Evolutionary conservation across 92 coral and sea anemone genomes (phyloP), one percentile per base, ranked within the genome.

Genomic region (Epizoanthus ramosus): DNA sequence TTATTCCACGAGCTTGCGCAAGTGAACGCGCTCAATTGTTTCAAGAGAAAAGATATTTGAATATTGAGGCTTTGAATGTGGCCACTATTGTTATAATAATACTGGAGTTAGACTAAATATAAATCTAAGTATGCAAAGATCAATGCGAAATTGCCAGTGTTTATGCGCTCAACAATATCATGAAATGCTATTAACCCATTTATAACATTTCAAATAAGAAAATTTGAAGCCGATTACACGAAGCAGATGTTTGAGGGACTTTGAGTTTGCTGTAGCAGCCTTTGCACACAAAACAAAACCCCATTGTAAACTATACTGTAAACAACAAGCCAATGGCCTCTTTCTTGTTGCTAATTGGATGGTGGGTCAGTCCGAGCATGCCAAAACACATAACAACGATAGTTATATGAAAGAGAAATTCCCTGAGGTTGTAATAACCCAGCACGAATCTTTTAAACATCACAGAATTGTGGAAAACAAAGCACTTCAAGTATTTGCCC

Each of bases 1-100:
- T 61, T 77, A 77, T 77, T 77, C 82, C 16, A 6, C 28, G 82
- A 61, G 82, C 14, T 61, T 77, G 82, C 82, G 82, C 82, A 77
- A 77, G 70, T 61, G 70, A 45, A 19, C 14, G 14, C 15, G 58
- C 23, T 61, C 41, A 15, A 43, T 61, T 77, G 82, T 77, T 77
- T 77, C 35, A 43, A 63, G 63, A 77, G 68, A 77, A 77, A 37
- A 77, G 71, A 17, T 60, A 58, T 59, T 76, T 37, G 50, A 35
- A 33, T 14, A 56, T 77, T 22, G 70, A 59, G 59, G 70, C 57
- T 41, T 60, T 28, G 80, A 57, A 58, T 57, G 43, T 53, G 80
- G 39, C 68, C 68, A 41, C 82, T 21, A 77, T 77, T 77, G 82
- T 61, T 77, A 15, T 77, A n/a, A 5, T 7, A 41, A 57, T 39